Conservation (phyloP, 2,888 invertebrate species). For the Apotomis turbidana region DNA sequence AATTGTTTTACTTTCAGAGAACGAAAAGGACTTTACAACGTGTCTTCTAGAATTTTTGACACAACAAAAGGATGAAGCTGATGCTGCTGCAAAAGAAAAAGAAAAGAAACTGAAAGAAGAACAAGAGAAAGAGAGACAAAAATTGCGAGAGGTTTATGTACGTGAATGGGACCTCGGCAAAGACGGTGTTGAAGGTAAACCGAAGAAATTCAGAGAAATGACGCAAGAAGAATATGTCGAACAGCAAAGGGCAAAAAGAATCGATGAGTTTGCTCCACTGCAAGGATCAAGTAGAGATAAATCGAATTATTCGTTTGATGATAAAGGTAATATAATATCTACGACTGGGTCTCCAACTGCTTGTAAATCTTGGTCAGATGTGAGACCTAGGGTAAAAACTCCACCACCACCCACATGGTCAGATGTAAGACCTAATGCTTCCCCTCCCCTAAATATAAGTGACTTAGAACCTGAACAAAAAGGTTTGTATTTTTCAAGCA, state of each 20-base stretch:
- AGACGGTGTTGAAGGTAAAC: constrained; percentile 81
- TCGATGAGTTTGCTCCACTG: constrained; percentile 91
- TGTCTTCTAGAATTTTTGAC: constrained; percentile 74
- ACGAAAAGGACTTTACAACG: constrained; percentile 70
- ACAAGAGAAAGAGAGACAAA: constrained; percentile 77
- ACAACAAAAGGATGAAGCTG: constrained; percentile 77
- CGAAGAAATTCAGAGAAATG: constrained; percentile 82
- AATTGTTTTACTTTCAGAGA: constrained; percentile 59
- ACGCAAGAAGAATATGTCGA: constrained; percentile 91
- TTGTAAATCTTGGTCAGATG: constrained; percentile 70
- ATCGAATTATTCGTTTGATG: constrained; percentile 61
- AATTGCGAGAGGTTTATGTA: constrained; percentile 81
- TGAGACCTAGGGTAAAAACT: constrained; percentile 59
- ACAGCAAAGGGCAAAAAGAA: constrained; percentile 88
- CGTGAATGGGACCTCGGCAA: constrained; percentile 91
- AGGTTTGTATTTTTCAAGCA: constrained; percentile 71
- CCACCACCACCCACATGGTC: constrained; percentile 65
- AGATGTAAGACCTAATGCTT: constrained; percentile 67
- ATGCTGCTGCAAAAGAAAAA: constrained; percentile 72
- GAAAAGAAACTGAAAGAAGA: constrained; percentile 70
- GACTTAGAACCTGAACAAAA: constrained; percentile 52
- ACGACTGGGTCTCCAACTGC: constrained; percentile 41
- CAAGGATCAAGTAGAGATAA: constrained; percentile 53
- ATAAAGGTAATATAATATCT: constrained; percentile 59
- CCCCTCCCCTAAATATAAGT: constrained; percentile 56